phyloP scores from a whole-genome alignment of 2,888 invertebrate species.

The Conus canariensis region DNA sequence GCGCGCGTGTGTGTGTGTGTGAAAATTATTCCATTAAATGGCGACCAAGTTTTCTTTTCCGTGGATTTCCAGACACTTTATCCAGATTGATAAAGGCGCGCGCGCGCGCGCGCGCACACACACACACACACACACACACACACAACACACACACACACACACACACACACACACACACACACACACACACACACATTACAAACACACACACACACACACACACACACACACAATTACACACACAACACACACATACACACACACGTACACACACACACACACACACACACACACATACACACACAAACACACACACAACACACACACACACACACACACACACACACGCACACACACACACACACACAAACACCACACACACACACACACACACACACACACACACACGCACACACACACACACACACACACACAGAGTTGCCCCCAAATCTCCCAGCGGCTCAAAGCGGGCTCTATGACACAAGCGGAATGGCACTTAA shows the following conservation, averaged over 20 bases:
- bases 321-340: background rate
- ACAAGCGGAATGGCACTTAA: no score
- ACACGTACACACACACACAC: background rate
- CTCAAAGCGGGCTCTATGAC: no score
- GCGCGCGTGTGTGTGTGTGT: no score
- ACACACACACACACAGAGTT: background rate
- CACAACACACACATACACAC: background rate
- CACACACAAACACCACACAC: background rate
- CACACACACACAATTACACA: no score
- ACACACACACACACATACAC: no score
- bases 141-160: background rate
- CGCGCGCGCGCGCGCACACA: background rate
- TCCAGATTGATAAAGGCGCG: background rate
- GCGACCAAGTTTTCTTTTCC: no score
- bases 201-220: no score
- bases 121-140: background rate
- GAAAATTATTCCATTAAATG: no score
- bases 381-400: slow-evolving; percentile 12
- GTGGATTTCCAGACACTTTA: background rate
- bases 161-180: slow-evolving; percentile 11
- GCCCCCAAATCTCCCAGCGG: background rate
- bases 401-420: slow-evolving; percentile 12
- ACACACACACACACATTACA: background rate
- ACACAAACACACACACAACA: background rate
- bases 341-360: no score